Evolutionary conservation across 1,140 invertebrate species (phyloP).

Genomic region (Pseudomyrmex gracilis): DNA sequence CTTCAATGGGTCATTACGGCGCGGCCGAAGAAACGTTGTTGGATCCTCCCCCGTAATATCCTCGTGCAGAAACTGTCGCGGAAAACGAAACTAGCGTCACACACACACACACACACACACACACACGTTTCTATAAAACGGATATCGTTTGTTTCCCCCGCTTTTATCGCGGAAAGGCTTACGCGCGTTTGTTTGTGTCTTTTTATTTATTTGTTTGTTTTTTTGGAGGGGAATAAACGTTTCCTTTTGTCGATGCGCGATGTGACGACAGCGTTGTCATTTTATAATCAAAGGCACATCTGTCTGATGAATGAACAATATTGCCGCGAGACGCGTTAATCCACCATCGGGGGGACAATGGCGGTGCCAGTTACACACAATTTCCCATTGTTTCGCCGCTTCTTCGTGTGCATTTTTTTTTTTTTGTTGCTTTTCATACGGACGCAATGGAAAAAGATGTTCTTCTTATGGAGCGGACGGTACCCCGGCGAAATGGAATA

Average conservation of each 20-base stretch:
- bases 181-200: background rate
- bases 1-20: slow-evolving; percentile 12
- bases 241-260: slow-evolving; percentile 29
- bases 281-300: slow-evolving; percentile 25
- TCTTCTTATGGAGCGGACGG: slow-evolving; percentile 14
- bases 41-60: background rate
- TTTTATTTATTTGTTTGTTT: slow-evolving; percentile 11
- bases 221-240: slow-evolving; percentile 23
- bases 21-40: background rate
- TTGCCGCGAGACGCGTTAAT: slow-evolving; percentile 37
- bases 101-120: no score
- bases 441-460: slow-evolving; percentile 19
- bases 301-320: slow-evolving; percentile 14
- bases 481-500: background rate
- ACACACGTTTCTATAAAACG: background rate
- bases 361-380: slow-evolving; percentile 37
- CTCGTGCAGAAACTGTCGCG: background rate
- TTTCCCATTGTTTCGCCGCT: slow-evolving; percentile 18
- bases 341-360: slow-evolving; percentile 37
- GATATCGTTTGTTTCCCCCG: slow-evolving; percentile 15
- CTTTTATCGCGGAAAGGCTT: slow-evolving; percentile 1
- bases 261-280: slow-evolving; percentile 50
- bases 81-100: background rate
- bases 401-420: slow-evolving; percentile 11
- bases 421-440: background rate